Evolutionary conservation across 2,113 vertebrate genomes (phyloP).

Genomic region (Redunca redunca): DNA sequence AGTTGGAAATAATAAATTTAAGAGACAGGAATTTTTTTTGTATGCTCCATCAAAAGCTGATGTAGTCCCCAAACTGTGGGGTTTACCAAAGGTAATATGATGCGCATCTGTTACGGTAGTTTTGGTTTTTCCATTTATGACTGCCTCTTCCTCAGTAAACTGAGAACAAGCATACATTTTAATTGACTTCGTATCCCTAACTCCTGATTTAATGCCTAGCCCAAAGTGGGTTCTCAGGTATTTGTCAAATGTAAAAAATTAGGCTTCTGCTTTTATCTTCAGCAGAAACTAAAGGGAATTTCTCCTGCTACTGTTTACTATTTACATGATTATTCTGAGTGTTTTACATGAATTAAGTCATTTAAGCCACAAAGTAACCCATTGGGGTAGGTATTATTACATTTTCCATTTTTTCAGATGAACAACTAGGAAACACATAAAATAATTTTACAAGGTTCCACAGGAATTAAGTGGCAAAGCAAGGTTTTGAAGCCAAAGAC

Average conservation of each 20-base stretch:
- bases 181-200: background rate
- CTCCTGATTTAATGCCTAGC: background rate
- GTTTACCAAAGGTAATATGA: background rate
- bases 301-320: background rate
- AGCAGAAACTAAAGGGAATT: background rate
- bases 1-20: background rate
- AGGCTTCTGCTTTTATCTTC: background rate
- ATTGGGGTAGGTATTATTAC: background rate
- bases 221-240: background rate
- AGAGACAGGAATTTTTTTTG: background rate
- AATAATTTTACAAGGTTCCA: background rate
- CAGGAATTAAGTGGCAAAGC: background rate
- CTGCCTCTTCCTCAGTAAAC: background rate
- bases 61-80: background rate
- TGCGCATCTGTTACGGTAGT: background rate
- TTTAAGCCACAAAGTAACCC: background rate
- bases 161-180: background rate
- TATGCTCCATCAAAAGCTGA: background rate
- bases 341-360: background rate
- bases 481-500: background rate
- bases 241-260: background rate
- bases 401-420: constrained; percentile 4
- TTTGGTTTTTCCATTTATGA: background rate
- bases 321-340: background rate
- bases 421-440: background rate